phyloP scores from a whole-genome alignment of 2,888 invertebrate genomes.

The Melieria omissa region DNA sequence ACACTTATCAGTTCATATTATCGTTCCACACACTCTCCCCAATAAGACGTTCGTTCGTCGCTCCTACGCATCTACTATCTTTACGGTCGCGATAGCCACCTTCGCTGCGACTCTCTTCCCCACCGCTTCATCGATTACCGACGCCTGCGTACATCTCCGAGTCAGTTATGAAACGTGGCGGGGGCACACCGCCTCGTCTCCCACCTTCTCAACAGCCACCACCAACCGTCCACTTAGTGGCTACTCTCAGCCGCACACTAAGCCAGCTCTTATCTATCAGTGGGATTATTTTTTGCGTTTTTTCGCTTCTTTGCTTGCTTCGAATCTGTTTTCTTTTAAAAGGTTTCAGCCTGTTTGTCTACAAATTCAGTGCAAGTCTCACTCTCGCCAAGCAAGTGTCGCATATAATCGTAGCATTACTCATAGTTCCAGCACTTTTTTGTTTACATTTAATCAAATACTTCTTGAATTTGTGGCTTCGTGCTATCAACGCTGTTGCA shows the following conservation, averaged over 20 bases:
- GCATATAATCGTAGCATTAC: slow-evolving; percentile 20
- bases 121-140: background rate
- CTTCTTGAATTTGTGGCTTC: background rate
- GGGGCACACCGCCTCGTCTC: background rate
- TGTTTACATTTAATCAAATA: background rate
- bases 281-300: slow-evolving; percentile 14
- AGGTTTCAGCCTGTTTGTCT: slow-evolving; percentile 18
- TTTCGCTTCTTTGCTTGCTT: background rate
- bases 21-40: background rate
- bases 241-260: background rate
- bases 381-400: slow-evolving; percentile 50
- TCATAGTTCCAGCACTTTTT: background rate
- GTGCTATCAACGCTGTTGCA: background rate
- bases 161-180: no score
- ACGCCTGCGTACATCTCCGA: background rate
- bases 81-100: background rate
- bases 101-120: background rate
- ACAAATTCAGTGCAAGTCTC: slow-evolving; percentile 44
- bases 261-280: slow-evolving; percentile 31
- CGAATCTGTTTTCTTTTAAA: slow-evolving; percentile 36
- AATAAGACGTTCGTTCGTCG: background rate
- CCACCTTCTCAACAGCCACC: background rate
- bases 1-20: no score
- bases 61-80: background rate
- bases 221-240: background rate